Evolutionary conservation across 2,113 vertebrate species (phyloP), one percentile per base, ranked within the genome.

Genomic region (Lanius collurio): DNA sequence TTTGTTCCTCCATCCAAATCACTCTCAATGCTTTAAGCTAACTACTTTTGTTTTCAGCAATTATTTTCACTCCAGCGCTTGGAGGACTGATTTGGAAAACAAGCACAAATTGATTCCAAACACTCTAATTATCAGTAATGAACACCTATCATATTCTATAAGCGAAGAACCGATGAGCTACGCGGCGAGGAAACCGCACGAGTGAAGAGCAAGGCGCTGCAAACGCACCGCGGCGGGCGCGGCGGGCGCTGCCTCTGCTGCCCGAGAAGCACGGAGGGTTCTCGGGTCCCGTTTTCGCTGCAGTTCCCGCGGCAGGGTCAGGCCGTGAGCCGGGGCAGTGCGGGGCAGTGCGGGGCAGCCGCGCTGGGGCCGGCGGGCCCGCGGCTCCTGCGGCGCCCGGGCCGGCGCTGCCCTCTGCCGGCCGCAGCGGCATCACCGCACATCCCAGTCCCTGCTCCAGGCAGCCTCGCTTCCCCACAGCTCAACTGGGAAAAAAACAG

Each of bases 71-170:
- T 93, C 70, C 75, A 41, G 78, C 63, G 77, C 79, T 86, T 77
- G 94, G 70, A 94, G 74, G 77, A 92, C 83, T 91, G 84, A 94
- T 94, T 93, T 59, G 52, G 88, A 97, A 97, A 92, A 91, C 87
- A 95, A 96, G 95, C 90, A 93, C 13, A 94, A 94, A 90, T 83
- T 90, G 95, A 94, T 91, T 97, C 91, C 96, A 95, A 97, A 97
- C 89, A 94, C 93, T 78, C 93, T 96, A 97, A 92, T 88, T 94
- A 96, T 91, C 93, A 85, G 90, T 95, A 96, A 97, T 94, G 91
- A 97, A 96, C 96, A 97, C 90, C 89, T 94, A 96, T 92, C 93
- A 90, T 84, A 91, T 89, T 95, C 93, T 92, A 67, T 83, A 87
- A 81, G 84, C 37, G 63, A 82, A 89, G 53, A 94, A 83, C 94